Conservation (phyloP, 1,140 invertebrate species). For the Tenebrio molitor region DNA sequence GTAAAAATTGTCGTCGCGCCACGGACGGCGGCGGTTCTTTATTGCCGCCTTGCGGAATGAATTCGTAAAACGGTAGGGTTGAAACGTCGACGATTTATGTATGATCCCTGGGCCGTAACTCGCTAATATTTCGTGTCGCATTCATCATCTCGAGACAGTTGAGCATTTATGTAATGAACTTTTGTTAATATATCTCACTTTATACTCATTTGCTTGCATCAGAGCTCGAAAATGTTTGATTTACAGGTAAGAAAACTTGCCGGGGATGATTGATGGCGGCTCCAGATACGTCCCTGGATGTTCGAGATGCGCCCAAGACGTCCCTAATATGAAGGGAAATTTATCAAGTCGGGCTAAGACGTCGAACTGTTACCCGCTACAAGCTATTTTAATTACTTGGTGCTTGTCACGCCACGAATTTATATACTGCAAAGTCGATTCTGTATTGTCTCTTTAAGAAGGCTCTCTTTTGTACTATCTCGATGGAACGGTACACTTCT, state of each 20-base stretch:
- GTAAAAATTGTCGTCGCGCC: not conserved
- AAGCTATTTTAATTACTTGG: too few species aligned
- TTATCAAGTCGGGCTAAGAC: not conserved
- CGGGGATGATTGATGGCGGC: slow-evolving; percentile 12
- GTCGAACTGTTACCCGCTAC: too few species aligned
- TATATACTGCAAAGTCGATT: too few species aligned
- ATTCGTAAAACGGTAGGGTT: slow-evolving; percentile 12
- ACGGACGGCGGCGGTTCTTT: slow-evolving; percentile 1
- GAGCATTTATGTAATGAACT: slow-evolving; percentile 39
- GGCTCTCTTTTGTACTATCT: too few species aligned
- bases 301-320: not conserved
- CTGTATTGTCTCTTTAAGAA: too few species aligned
- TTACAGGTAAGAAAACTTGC: slow-evolving; percentile 30
- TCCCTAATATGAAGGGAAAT: not conserved
- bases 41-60: not conserved
- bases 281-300: not conserved
- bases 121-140: slow-evolving; percentile 35
- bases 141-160: slow-evolving; percentile 33
- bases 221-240: slow-evolving; percentile 26
- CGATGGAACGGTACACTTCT: too few species aligned
- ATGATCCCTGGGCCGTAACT: slow-evolving; percentile 21
- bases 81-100: slow-evolving; percentile 31
- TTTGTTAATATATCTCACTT: slow-evolving; percentile 36
- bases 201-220: slow-evolving; percentile 29
- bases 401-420: too few species aligned